Conservation (phyloP, 2,113 vertebrate species). For the Peromyscus californicus region DNA sequence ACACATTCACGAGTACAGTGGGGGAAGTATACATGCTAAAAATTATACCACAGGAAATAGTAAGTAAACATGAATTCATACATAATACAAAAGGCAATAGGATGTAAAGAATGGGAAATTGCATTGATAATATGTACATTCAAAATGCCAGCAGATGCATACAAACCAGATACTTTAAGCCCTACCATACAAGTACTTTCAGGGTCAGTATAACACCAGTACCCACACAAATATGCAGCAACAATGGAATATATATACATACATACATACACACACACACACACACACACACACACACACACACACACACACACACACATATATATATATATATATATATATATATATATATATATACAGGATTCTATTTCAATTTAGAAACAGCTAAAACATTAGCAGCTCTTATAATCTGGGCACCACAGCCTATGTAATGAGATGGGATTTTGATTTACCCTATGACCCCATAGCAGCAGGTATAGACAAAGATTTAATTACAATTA, state of each 20-base stretch:
- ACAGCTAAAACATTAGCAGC: not conserved
- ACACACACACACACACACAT: too few relatives aligned
- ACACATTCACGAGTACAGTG: accelerated
- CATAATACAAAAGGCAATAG: not conserved
- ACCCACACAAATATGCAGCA: not conserved
- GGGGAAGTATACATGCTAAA: not conserved
- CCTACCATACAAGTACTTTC: not conserved
- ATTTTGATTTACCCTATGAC: not conserved
- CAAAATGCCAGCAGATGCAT: not conserved
- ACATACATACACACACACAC: too few relatives aligned
- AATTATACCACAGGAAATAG: not conserved
- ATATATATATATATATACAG: not conserved
- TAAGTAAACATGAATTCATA: not conserved
- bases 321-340: too few relatives aligned
- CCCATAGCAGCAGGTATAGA: not conserved
- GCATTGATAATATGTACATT: not conserved
- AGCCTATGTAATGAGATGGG: not conserved
- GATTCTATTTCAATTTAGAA: not conserved
- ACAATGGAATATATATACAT: too few relatives aligned
- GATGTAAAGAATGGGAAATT: not conserved
- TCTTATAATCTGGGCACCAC: not conserved
- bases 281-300: too few relatives aligned
- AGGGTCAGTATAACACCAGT: not conserved
- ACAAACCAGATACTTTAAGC: not conserved
- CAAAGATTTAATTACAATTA: not conserved